A percentile compares a stretch with the other conserved stretches of the same genome.
phyloP scores from a whole-genome alignment of 2,888 invertebrate genomes.

The Andrena haemorrhoa region DNA sequence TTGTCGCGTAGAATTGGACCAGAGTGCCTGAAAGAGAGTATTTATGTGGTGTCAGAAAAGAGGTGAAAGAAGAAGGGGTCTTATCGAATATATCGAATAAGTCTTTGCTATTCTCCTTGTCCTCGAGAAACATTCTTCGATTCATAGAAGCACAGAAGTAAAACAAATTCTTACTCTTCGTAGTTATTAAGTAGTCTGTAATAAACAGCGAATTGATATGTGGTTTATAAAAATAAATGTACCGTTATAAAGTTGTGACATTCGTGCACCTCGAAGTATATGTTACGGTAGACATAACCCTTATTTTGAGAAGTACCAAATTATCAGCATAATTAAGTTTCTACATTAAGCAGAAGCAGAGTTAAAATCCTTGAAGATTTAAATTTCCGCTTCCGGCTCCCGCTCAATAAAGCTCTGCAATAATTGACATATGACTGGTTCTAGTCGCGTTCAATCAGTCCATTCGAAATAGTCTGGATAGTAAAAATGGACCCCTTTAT shows the following conservation, averaged over 20 bases:
- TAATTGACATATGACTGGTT: constrained; percentile 45
- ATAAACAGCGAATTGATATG: too few species aligned
- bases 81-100: background rate
- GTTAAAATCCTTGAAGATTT: too few species aligned
- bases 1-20: too few species aligned
- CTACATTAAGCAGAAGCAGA: background rate
- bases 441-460: background rate
- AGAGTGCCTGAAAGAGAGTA: background rate
- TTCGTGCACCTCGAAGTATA: background rate
- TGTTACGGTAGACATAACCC: background rate
- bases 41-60: background rate
- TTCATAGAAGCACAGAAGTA: background rate
- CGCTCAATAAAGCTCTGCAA: background rate
- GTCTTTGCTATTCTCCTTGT: background rate
- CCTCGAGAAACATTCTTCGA: background rate
- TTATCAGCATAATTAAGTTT: background rate
- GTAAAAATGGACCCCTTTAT: too few species aligned
- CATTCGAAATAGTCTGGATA: background rate
- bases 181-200: background rate
- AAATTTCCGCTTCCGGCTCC: background rate
- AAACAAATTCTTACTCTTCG: background rate
- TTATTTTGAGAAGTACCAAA: background rate
- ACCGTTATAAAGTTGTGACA: background rate
- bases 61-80: background rate
- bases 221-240: too few species aligned